Evolutionary conservation across 1,140 invertebrate species (phyloP).

Genomic region (Drosophila pseudoananassae): DNA sequence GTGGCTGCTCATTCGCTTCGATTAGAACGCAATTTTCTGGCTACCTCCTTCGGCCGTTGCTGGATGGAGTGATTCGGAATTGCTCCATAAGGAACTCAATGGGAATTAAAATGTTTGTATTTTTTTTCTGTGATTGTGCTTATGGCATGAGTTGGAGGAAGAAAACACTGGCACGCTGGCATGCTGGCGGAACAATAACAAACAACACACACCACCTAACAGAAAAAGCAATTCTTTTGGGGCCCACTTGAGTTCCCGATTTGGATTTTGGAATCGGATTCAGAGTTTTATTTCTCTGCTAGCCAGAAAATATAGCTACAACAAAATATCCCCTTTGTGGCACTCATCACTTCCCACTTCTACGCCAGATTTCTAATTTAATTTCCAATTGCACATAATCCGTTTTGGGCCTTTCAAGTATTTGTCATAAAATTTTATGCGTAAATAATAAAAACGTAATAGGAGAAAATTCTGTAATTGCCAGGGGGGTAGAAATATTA

Average conservation of each 20-base stretch:
- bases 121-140: constrained; percentile 17
- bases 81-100: constrained; percentile 68
- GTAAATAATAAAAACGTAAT: constrained; percentile 63
- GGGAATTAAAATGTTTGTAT: constrained; percentile 79
- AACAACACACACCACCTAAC: constrained; percentile 6
- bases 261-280: constrained; percentile 12
- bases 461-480: constrained; percentile 62
- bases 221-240: constrained; percentile 27
- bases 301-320: constrained; percentile 8
- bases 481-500: constrained; percentile 1
- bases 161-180: constrained; percentile 9
- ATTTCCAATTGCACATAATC: constrained; percentile 82
- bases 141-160: constrained; percentile 1
- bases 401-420: constrained; percentile 62
- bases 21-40: constrained; percentile 75
- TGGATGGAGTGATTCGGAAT: constrained; percentile 26
- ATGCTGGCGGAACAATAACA: constrained; percentile 35
- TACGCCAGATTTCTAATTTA: constrained; percentile 61
- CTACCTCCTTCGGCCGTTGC: constrained; percentile 10
- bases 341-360: constrained; percentile 15
- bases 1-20: constrained; percentile 58
- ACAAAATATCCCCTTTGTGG: constrained; percentile 1
- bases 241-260: constrained; percentile 43
- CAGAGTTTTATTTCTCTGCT: constrained; percentile 4
- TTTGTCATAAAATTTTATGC: constrained; percentile 80